A percentile compares a stretch with the other conserved stretches of the same genome.
phyloP scores from a whole-genome alignment of 2,888 invertebrate genomes.

The Tridacna gigas region DNA sequence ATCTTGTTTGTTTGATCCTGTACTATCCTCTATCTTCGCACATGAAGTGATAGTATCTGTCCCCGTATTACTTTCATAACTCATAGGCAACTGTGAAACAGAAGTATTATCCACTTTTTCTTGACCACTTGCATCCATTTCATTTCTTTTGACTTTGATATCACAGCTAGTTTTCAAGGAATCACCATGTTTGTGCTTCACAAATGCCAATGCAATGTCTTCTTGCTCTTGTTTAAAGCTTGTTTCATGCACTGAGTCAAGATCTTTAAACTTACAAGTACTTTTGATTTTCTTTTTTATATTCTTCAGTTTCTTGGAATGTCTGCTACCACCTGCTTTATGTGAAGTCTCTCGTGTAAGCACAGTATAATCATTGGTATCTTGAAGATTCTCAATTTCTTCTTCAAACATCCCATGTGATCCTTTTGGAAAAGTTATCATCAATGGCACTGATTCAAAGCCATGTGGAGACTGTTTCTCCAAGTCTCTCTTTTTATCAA shows the following conservation, averaged over 20 bases:
- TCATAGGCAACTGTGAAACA: too few species aligned
- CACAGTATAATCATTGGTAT: constrained; percentile 38
- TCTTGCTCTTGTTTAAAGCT: background rate
- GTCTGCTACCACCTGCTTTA: background rate
- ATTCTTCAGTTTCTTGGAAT: constrained; percentile 2
- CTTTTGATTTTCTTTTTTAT: constrained; percentile 8
- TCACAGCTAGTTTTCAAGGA: too few species aligned
- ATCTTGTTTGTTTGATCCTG: too few species aligned
- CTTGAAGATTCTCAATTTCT: constrained; percentile 34
- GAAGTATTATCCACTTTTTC: too few species aligned
- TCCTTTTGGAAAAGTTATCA: background rate
- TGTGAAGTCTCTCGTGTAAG: constrained; percentile 7
- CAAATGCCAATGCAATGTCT: constrained; percentile 9
- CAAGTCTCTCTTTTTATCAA: background rate
- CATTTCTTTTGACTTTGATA: too few species aligned
- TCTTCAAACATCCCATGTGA: constrained; percentile 39
- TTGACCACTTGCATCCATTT: too few species aligned
- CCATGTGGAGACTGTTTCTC: too few species aligned
- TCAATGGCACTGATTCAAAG: background rate
- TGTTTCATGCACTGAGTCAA: background rate
- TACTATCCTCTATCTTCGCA: too few species aligned
- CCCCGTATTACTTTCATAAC: background rate
- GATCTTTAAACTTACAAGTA: constrained; percentile 13
- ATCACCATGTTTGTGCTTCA: background rate
- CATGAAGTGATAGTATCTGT: too few species aligned